Evolutionary conservation across 2,113 vertebrate genomes (phyloP).

Genomic region (Sander vitreus): DNA sequence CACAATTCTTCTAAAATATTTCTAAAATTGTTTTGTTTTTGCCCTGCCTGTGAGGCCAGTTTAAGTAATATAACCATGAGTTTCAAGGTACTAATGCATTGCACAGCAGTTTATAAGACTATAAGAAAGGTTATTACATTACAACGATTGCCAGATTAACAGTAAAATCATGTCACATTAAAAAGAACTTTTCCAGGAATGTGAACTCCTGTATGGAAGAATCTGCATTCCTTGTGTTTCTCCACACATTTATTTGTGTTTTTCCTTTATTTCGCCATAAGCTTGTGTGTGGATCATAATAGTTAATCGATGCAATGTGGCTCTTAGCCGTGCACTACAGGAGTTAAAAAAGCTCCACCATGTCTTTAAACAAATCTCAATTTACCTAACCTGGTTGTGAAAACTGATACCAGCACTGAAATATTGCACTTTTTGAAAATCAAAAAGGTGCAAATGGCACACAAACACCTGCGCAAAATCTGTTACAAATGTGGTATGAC

Average conservation of each 20-base stretch:
- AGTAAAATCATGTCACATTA: no score
- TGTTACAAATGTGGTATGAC: neutral
- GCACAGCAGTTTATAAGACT: no score
- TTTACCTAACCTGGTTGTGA: neutral
- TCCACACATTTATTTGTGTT: neutral
- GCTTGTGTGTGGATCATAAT: neutral
- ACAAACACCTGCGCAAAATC: neutral
- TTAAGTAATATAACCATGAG: neutral
- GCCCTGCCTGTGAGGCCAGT: no score
- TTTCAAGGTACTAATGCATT: neutral
- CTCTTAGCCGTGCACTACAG: neutral
- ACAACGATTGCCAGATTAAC: no score
- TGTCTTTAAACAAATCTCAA: neutral
- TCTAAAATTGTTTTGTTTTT: no score
- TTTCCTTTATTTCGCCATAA: neutral
- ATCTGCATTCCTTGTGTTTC: neutral
- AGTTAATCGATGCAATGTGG: neutral
- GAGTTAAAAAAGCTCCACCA: no score
- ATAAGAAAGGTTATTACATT: neutral
- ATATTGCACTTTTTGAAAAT: neutral
- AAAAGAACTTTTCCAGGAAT: no score
- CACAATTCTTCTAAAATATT: no score
- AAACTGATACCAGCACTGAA: neutral
- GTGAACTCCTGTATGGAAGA: neutral
- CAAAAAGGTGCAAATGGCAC: neutral